These are phyloP conservation scores for Pseudolaguvia tuberculata DNA, from an alignment of 2,113 vertebrate species.

Conservation along the genomic window DNA sequence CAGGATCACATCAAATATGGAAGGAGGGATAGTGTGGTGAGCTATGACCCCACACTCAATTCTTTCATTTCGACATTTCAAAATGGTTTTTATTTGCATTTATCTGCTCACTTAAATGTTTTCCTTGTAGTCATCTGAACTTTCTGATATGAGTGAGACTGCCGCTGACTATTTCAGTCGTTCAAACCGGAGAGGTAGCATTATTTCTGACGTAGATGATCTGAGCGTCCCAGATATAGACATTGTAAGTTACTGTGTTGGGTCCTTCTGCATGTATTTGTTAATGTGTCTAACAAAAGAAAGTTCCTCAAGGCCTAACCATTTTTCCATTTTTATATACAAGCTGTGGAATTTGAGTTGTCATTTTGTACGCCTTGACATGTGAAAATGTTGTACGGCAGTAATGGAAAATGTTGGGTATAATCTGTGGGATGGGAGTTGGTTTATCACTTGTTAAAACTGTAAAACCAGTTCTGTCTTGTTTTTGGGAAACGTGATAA, in stretches of 20 bases:
- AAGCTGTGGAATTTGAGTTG: background rate
- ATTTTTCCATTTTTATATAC: background rate
- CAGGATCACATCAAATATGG: conserved; percentile 67
- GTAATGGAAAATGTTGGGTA: background rate
- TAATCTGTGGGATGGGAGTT: background rate
- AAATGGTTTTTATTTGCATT: conserved; percentile 17
- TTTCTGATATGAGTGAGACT: conserved; percentile 84
- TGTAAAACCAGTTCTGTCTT: no score
- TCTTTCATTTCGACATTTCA: background rate
- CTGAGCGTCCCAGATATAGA: conserved; percentile 77
- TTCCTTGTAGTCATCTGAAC: conserved; percentile 72
- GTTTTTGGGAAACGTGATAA: background rate
- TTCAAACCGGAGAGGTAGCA: conserved; percentile 83
- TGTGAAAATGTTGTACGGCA: background rate
- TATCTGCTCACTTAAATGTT: background rate
- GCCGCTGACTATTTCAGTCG: conserved; percentile 94
- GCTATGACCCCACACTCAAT: conserved; percentile 47
- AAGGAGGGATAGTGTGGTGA: conserved; percentile 81
- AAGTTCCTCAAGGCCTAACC: background rate
- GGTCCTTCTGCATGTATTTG: conserved; percentile 15
- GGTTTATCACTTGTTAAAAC: background rate
- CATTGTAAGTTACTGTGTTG: conserved; percentile 75
- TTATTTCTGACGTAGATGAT: conserved; percentile 87
- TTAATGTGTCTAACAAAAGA: background rate
- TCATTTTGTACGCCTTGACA: background rate